Evolutionary conservation across 2,888 invertebrate species (phyloP), one percentile per base, ranked within the genome.

Genomic region (Globia sparganii): DNA sequence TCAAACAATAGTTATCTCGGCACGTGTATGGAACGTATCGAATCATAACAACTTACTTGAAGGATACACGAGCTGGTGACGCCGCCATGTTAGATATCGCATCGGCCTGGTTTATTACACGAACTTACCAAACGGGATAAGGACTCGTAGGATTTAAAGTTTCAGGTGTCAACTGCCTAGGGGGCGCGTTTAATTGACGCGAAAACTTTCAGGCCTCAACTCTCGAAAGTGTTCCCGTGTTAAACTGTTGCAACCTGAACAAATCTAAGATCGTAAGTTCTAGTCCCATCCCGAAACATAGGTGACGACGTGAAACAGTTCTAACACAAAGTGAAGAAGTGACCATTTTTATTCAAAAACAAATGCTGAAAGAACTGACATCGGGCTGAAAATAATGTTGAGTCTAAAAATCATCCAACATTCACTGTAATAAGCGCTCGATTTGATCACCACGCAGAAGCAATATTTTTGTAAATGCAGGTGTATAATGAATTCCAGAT

Each of bases 11-110:
- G 31, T 72, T 71, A 85, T 85, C 77, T 71, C 61, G 70, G 40
- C 86, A 85, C 82, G 82, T 85, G 82, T 46, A 71, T 53, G 58
- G 40, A 67, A 49, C 71, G 40, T 75, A 66, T 75, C n/a, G 53
- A 18, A 46, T 70, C 85, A 75, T 46, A 81, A 81, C 67, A 71
- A 62, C 43, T 76, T 46, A 37, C 64, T 72, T 28, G 64, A 73
- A 65, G 79, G 53, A 59, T 65, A 58, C 81, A 84, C 85, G 81
- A 66, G 81, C 40, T 69, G 56, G 40, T 31, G 65, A 43, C 61
- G 25, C 11, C 28, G 43, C 43, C 56, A 15, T 59, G 68, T n/a
- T n/a, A n/a, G n/a, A 66, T 56, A 80, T 80, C 81, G 21, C 40
- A 11, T 1, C 18, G 28, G 53, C 49, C 61, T 15, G n/a, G 40